A percentile compares a stretch with the other conserved stretches of the same genome.
Conservation (phyloP, 2,797 vertebrate genomes). For the Erethizon dorsatum region DNA sequence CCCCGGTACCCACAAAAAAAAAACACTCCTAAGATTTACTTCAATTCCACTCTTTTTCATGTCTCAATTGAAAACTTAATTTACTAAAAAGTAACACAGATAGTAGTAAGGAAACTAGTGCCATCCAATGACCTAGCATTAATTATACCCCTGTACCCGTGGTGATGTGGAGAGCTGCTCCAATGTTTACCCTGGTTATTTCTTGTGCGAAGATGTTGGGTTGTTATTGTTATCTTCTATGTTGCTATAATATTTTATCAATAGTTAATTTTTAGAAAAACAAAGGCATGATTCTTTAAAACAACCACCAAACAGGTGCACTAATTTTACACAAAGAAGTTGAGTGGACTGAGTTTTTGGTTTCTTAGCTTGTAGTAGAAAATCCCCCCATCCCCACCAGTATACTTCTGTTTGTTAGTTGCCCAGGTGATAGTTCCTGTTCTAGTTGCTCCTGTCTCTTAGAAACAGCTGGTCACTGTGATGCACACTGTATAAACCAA, state of each 20-base stretch:
- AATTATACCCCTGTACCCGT: neutral
- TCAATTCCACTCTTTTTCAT: conserved; percentile 13
- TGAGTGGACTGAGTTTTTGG: neutral
- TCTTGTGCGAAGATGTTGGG: neutral
- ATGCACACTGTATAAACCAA: too few species aligned
- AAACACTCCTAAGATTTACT: neutral
- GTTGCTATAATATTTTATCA: neutral
- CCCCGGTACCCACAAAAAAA: too few species aligned
- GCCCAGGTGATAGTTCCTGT: too few species aligned
- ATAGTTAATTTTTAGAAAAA: conserved; percentile 41
- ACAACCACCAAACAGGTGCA: neutral
- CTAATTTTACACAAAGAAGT: neutral
- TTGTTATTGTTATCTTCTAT: neutral
- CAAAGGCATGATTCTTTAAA: conserved; percentile 14
- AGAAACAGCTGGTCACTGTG: too few species aligned
- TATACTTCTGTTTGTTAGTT: too few species aligned
- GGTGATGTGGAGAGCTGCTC: neutral
- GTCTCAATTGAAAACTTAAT: neutral
- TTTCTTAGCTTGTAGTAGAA: neutral
- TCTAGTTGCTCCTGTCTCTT: too few species aligned
- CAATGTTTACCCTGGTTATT: neutral
- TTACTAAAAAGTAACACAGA: neutral
- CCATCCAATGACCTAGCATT: neutral
- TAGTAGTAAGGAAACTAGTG: neutral
- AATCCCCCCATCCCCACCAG: too few species aligned